Evolutionary conservation across 2,797 vertebrate species (phyloP).

Genomic region (Sarcoramphus papa): DNA sequence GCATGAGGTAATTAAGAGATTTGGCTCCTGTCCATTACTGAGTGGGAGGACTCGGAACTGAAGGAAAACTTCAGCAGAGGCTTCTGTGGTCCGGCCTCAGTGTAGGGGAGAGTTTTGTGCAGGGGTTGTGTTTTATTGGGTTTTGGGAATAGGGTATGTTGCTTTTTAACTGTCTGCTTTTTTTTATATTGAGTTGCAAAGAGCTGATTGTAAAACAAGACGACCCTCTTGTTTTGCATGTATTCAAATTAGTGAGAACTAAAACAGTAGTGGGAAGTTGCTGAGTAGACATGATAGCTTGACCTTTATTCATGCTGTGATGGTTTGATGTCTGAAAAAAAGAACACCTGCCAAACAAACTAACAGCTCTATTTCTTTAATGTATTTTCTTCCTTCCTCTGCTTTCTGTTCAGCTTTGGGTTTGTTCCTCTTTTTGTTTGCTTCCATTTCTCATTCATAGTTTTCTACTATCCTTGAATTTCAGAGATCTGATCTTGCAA

Average conservation of each 20-base stretch:
- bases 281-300: not conserved
- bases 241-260: not conserved
- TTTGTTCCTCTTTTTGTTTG: not conserved
- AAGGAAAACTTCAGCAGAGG: not conserved
- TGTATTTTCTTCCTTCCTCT: not conserved
- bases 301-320: not conserved
- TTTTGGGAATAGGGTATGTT: not conserved
- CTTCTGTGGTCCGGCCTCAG: not conserved
- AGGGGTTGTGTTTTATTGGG: not conserved
- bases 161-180: not conserved
- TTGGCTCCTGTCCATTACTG: not conserved
- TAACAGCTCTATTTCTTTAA: not conserved
- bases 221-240: not conserved
- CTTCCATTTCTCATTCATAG: not conserved
- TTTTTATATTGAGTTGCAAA: not conserved
- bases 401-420: not conserved
- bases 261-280: not conserved
- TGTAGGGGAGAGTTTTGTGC: not conserved
- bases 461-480: not conserved
- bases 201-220: not conserved
- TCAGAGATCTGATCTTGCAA: not conserved
- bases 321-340: not conserved
- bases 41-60: fast-evolving
- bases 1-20: constrained; percentile 73
- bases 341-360: not conserved